These are phyloP conservation scores for Tetragnatha montana DNA, from an alignment of 2,888 invertebrate genomes.

Conservation along the genomic window DNA sequence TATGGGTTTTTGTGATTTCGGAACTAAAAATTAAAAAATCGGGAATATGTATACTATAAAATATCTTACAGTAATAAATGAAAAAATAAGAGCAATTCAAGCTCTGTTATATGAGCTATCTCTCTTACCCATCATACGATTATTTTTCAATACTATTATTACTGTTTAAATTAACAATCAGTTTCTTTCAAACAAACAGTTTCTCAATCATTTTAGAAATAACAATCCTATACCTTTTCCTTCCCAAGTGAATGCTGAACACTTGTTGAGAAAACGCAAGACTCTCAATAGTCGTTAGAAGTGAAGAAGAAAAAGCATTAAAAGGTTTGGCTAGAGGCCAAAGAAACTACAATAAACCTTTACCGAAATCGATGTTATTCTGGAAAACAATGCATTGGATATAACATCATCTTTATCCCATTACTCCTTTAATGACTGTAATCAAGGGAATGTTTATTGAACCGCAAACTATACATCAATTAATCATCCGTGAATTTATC, in stretches of 20 bases:
- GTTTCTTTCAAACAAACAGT: too few species aligned
- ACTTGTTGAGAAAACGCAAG: neutral
- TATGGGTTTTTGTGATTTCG: too few species aligned
- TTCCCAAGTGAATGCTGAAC: neutral
- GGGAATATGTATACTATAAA: too few species aligned
- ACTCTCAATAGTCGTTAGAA: neutral
- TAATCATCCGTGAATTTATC: neutral
- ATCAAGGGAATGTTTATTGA: neutral
- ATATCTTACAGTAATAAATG: too few species aligned
- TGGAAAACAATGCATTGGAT: neutral
- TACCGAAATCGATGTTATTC: conserved; percentile 1
- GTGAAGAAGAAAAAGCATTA: neutral
- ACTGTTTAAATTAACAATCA: too few species aligned
- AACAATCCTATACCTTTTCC: neutral
- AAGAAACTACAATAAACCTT: neutral
- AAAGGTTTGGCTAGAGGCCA: neutral
- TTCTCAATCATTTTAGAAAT: too few species aligned
- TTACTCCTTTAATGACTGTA: neutral
- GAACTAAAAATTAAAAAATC: too few species aligned
- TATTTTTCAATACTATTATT: too few species aligned
- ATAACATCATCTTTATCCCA: conserved; percentile 1
- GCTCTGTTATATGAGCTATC: too few species aligned
- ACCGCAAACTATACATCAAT: neutral
- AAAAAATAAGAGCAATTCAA: too few species aligned
- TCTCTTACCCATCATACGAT: too few species aligned